Evolutionary conservation across 2,888 invertebrate species (phyloP).

Genomic region (Diplolepis rosae): DNA sequence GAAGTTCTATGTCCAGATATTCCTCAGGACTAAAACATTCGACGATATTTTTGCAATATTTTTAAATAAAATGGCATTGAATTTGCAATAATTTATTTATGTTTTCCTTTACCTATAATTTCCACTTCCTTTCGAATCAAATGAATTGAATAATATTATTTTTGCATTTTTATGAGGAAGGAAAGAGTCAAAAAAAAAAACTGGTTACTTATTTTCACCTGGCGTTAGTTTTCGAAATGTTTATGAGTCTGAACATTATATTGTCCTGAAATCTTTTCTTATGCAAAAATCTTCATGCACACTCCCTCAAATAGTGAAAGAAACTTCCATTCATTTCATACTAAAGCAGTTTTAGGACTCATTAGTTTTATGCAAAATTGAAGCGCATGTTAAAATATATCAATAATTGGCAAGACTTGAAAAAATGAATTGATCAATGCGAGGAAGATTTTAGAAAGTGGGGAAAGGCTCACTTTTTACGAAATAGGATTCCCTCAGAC

Average conservation of each 20-base stretch:
- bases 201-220: not conserved
- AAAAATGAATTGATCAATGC: slow-evolving; percentile 28
- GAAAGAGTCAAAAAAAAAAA: not conserved
- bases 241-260: slow-evolving; percentile 3
- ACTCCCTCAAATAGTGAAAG: slow-evolving; percentile 35
- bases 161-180: too few species aligned
- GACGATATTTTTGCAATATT: slow-evolving; percentile 65
- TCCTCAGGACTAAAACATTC: slow-evolving; percentile 26
- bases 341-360: slow-evolving; percentile 5
- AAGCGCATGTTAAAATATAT: slow-evolving; percentile 32
- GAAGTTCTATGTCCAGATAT: slow-evolving; percentile 30
- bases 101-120: not conserved
- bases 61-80: slow-evolving; percentile 42
- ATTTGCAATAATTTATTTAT: not conserved
- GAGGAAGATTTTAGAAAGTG: not conserved
- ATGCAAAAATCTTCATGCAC: slow-evolving; percentile 39
- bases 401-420: slow-evolving; percentile 31
- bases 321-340: not conserved
- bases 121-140: not conserved
- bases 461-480: slow-evolving; percentile 37
- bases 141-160: not conserved
- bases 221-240: slow-evolving; percentile 8
- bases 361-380: slow-evolving; percentile 2
- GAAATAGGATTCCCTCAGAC: slow-evolving; percentile 33
- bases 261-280: slow-evolving; percentile 29